phyloP scores from a whole-genome alignment of 1,140 invertebrate species.

The Archivesica marissinica region DNA sequence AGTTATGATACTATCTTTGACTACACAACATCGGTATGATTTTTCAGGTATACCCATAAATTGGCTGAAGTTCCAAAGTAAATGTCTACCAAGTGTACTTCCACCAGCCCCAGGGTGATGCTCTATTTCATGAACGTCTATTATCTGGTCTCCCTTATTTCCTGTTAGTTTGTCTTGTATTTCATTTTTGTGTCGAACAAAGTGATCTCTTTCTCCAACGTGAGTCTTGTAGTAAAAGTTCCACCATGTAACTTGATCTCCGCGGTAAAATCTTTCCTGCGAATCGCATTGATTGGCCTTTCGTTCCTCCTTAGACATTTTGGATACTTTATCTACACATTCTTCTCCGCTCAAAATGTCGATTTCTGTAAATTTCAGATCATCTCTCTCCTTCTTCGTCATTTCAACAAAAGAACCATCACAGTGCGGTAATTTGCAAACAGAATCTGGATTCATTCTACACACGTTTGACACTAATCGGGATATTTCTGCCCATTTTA shows the following conservation, averaged over 20 bases:
- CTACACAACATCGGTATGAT: constrained; percentile 37
- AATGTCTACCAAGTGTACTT: constrained; percentile 36
- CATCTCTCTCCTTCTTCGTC: not conserved
- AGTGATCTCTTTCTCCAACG: constrained; percentile 23
- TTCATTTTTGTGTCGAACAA: not conserved
- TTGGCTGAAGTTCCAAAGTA: constrained; percentile 53
- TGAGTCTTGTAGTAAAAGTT: constrained; percentile 44
- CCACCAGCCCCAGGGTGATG: constrained; percentile 49
- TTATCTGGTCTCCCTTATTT: not conserved
- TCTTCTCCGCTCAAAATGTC: constrained; percentile 17
- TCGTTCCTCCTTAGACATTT: constrained; percentile 14
- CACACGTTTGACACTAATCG: not conserved
- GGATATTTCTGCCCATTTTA: not conserved
- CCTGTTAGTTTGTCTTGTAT: constrained; percentile 6
- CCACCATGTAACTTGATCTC: constrained; percentile 40
- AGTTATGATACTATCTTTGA: constrained; percentile 37
- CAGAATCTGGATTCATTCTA: not conserved
- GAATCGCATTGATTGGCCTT: not conserved
- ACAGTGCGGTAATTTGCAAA: constrained; percentile 6
- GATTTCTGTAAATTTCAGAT: not conserved
- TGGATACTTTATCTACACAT: not conserved
- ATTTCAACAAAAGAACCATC: not conserved
- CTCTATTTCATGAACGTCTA: constrained; percentile 8
- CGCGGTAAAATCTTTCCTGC: constrained; percentile 37
- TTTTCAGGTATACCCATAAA: not conserved